Base-by-base conservation (phyloP, 2,113 vertebrate genomes). In the Murina feae region DNA sequence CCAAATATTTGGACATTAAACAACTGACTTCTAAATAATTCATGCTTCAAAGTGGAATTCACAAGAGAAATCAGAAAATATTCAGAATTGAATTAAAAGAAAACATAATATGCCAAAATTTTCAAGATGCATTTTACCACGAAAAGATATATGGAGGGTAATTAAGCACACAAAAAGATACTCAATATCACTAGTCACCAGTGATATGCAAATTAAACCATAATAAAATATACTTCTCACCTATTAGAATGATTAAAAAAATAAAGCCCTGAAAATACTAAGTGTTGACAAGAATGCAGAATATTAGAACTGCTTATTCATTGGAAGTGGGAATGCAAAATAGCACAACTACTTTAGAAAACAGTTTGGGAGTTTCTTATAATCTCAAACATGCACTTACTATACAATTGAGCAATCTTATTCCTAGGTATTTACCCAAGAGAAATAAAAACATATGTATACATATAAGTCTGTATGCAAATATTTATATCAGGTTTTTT, bases 31-130 rank as follows among this genome's bases (percentile, higher is more conserved):
- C 20, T 74, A 84, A 89, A 79, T 71, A 93, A 89, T 28, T 58
- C 58, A 80, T 35, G 30, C 5, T 74, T 74, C 66, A n/a, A 30
- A 60, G n/a, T 42, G 25, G 39, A 86, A 82, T 7, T 69, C 60
- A 86, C 42, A 82, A 17, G 30, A 53, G 39, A 81, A 90, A 90
- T 60, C 17, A 87, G 60, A 69, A 90, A 93, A 82, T 87, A 82
- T 60, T 82, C 55, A 90, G 21, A 92, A 83, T 17, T 83, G 44
- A 90, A 76, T 93, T 58, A 76, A 93, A 51, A 60, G 28, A 86
- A 90, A 86, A 74, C 18, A 66, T 23, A 63, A 86, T 32, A 68
- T 23, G 74, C 21, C 20, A 90, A 75, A 86, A 76, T 82, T 47
- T 63, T 4, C 42, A 16, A 83, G 60, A 68, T 63, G 39, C 4